A percentile compares a stretch with the other conserved stretches of the same genome.
phyloP scores from a whole-genome alignment of 2,797 vertebrate species.

The Amazonetta brasiliensis region DNA sequence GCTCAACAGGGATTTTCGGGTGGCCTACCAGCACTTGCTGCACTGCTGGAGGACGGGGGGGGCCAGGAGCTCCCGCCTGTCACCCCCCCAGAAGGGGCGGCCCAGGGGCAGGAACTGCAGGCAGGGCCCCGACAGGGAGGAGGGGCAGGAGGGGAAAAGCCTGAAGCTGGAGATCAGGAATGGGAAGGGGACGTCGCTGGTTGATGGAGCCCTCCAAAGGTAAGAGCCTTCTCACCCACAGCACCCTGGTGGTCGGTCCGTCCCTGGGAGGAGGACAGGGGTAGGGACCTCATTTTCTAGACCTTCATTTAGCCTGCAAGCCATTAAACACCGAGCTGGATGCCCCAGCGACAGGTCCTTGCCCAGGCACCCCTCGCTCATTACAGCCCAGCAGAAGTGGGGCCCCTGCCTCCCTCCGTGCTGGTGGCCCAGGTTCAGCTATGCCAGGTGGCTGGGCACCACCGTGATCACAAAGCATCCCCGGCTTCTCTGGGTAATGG shows the following conservation, averaged over 20 bases:
- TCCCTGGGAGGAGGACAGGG: background rate
- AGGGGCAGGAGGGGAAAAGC: constrained; percentile 76
- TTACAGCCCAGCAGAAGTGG: background rate
- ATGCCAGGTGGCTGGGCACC: background rate
- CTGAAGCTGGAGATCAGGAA: constrained; percentile 82
- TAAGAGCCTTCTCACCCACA: background rate
- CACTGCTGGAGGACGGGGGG: constrained; percentile 64
- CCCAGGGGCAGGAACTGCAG: constrained; percentile 65
- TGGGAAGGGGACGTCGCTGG: constrained; percentile 41
- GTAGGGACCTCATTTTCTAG: background rate
- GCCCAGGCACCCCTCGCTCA: background rate
- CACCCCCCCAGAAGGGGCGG: background rate
- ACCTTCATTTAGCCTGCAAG: background rate
- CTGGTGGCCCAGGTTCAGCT: background rate
- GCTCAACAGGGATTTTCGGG: constrained; percentile 92
- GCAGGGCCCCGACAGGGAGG: constrained; percentile 52
- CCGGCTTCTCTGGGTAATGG: background rate
- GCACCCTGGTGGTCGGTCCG: background rate
- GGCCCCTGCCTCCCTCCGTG: fast-evolving
- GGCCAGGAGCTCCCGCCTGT: background rate
- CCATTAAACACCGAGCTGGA: background rate
- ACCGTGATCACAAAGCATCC: background rate
- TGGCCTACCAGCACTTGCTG: constrained; percentile 87
- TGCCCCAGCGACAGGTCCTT: background rate
- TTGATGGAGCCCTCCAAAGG: constrained; percentile 36